phyloP scores from a whole-genome alignment of 2,113 vertebrate species.

The Centropus unirufus region DNA sequence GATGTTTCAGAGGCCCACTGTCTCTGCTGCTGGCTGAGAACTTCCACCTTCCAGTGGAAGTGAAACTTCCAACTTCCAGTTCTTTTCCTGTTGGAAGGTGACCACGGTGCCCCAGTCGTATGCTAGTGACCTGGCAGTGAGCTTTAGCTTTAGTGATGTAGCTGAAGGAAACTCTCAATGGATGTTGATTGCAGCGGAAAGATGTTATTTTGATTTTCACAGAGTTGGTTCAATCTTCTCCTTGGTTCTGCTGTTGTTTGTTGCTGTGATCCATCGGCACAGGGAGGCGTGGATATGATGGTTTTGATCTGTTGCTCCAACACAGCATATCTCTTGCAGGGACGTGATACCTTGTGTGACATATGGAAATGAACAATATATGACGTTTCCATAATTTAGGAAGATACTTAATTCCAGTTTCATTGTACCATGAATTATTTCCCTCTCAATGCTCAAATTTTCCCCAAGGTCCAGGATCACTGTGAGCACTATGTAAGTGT shows the following conservation, averaged over 20 bases:
- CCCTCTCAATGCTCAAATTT: not conserved
- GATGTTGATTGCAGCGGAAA: not conserved
- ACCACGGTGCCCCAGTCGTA: not conserved
- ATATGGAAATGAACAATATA: not conserved
- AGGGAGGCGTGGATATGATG: rapidly evolving
- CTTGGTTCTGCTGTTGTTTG: not conserved
- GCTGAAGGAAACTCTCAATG: not conserved
- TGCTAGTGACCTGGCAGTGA: not conserved
- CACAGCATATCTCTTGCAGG: rapidly evolving
- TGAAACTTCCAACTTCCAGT: not conserved
- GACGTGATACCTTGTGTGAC: not conserved
- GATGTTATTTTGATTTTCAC: not conserved
- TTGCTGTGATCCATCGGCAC: not conserved
- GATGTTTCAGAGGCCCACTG: not conserved
- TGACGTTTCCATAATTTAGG: not conserved
- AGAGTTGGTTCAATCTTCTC: not conserved
- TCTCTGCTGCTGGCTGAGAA: not conserved
- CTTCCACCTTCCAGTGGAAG: not conserved
- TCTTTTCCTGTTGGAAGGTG: not conserved
- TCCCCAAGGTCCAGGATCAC: not conserved
- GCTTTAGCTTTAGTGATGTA: not conserved
- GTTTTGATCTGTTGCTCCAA: not conserved
- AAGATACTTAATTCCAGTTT: not conserved
- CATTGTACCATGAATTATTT: not conserved
- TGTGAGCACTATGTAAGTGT: rapidly evolving